Evolutionary conservation across 2,113 vertebrate genomes (phyloP), one percentile per base, ranked within the genome.

Genomic region (Chionodraco myersi): DNA sequence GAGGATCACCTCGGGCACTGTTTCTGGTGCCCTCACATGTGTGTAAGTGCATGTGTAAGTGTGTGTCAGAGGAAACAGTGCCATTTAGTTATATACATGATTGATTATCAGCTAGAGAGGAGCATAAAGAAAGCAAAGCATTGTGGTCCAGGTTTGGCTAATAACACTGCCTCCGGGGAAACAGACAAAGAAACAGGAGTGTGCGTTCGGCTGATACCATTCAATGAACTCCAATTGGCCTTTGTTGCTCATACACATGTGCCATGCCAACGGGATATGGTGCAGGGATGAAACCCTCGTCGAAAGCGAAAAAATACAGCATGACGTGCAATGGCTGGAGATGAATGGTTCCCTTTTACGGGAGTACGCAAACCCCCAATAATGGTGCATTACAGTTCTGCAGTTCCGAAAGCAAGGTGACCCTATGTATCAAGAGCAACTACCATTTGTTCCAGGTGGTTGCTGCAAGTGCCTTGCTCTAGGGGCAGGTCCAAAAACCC

Each of bases 361-460:
- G 56, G 72, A 65, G 51, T 49, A 68, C 44, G 48, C 67, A 77
- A 66, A 72, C 48, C 62, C 63, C 60, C 56, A 84, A 87, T 71
- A 79, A 77, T 90, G 85, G 72, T 86, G 85, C 89, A 89, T 85
- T 79, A 78, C 60, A 76, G 75, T 83, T 78, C 85, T 89, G 88
- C 91, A 83, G 81, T 49, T 87, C 74, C 47, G 54, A 77, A 88
- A 36, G 75, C 89, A 93, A 93, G 92, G 92, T 94, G 92, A 94
- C 92, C 90, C 74, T 52, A 89, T 80, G 84, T 47, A 80, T 58
- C 75, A 76, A 72, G 58, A 83, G 63, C 34, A 73, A 72, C 66
- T 10, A 65, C 23, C 49, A 21, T 72, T 68, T 49, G 69, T 59
- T 83, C 78, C 63, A 73, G 72, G 52, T 76, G 71, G 62, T 16